Conservation (phyloP, 2,888 invertebrate species). For the Eucriotettix oculatus region DNA sequence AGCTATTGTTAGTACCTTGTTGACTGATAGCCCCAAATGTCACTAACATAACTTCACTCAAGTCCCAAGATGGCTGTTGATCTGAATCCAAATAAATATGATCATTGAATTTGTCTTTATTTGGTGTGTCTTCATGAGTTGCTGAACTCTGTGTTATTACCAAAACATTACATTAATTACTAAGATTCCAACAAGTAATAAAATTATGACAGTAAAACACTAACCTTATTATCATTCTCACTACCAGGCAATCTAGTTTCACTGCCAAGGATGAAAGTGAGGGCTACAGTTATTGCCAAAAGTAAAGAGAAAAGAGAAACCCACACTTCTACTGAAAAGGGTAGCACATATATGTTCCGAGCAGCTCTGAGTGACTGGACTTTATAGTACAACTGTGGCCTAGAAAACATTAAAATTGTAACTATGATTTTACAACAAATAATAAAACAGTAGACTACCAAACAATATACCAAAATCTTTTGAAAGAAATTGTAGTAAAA, state of each 20-base stretch:
- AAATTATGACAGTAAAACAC: background rate
- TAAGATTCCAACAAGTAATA: background rate
- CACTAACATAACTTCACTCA: conserved; percentile 12
- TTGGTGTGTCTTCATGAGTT: background rate
- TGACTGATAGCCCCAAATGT: conserved; percentile 12
- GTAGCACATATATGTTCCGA: conserved; percentile 10
- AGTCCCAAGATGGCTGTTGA: conserved; percentile 8
- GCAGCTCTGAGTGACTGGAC: conserved; percentile 6
- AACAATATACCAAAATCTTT: too few relatives aligned
- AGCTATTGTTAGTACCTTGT: conserved; percentile 5
- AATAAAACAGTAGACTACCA: too few relatives aligned
- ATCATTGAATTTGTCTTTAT: background rate
- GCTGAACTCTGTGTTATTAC: background rate
- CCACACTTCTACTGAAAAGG: conserved; percentile 11
- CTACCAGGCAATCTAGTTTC: conserved; percentile 3
- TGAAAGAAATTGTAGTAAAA: too few relatives aligned
- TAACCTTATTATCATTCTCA: background rate
- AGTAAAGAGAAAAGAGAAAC: conserved; percentile 5
- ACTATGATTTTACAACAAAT: too few relatives aligned
- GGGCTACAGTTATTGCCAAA: conserved; percentile 8
- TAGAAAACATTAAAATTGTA: background rate
- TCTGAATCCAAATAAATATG: background rate
- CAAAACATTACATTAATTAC: background rate
- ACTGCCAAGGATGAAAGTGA: conserved; percentile 7
- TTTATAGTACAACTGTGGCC: conserved; percentile 7